Evolutionary conservation across 2,888 invertebrate genomes (phyloP).

Genomic region (Laspeyria flexula): DNA sequence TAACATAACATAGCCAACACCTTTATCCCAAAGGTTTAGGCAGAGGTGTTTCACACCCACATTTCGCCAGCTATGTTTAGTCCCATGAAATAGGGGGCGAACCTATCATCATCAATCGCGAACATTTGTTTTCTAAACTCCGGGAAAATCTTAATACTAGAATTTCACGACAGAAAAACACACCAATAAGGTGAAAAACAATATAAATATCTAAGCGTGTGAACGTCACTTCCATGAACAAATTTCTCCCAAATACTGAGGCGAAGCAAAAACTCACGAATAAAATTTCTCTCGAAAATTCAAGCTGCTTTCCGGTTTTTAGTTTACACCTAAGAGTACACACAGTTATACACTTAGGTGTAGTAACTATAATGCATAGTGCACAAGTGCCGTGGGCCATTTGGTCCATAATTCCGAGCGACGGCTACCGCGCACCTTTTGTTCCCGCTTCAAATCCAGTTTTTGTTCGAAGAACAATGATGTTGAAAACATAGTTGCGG

Average conservation of each 20-base stretch:
- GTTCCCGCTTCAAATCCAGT: conserved; percentile 38
- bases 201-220: no score
- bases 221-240: not conserved
- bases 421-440: conserved; percentile 36
- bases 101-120: no score
- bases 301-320: conserved; percentile 21
- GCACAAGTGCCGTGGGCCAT: conserved; percentile 31
- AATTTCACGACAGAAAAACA: no score
- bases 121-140: no score
- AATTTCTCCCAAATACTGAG: not conserved
- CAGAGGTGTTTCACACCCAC: no score
- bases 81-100: no score
- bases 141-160: no score
- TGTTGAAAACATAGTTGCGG: conserved; percentile 33
- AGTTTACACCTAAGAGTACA: conserved; percentile 2
- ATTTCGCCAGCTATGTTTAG: no score
- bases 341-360: conserved; percentile 16
- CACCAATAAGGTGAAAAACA: no score
- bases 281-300: conserved; percentile 11
- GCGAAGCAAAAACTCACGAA: not conserved
- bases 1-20: no score
- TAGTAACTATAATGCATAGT: conserved; percentile 15
- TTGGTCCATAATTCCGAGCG: conserved; percentile 37
- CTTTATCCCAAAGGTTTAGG: no score
- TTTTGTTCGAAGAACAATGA: conserved; percentile 41